Percentiles rank a stretch among this genome's conserved stretches.
Evolutionary conservation across 2,797 vertebrate species (phyloP).

Genomic region (Pipistrellus kuhlii): DNA sequence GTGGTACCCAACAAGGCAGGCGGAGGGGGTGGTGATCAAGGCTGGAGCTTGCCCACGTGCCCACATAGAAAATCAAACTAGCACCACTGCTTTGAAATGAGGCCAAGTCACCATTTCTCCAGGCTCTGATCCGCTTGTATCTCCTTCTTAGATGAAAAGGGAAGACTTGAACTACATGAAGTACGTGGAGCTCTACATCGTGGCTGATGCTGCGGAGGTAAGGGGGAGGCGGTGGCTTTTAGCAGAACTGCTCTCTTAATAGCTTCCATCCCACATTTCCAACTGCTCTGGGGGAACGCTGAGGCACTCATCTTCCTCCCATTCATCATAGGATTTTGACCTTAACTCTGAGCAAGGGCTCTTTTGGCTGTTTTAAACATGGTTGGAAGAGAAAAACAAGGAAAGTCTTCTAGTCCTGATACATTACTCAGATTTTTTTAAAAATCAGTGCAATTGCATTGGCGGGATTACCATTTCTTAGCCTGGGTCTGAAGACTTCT

Average conservation of each 20-base stretch:
- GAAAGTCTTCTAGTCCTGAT: background rate
- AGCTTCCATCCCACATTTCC: background rate
- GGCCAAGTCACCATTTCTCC: background rate
- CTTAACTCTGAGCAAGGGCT: background rate
- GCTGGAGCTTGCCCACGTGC: background rate
- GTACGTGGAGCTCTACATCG: constrained; percentile 96
- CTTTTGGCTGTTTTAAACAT: constrained; percentile 42
- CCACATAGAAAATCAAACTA: background rate
- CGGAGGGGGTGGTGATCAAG: rapidly evolving
- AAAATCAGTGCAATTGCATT: background rate
- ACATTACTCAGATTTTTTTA: background rate
- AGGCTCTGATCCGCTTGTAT: constrained; percentile 37
- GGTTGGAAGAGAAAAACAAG: background rate
- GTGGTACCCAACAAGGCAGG: background rate
- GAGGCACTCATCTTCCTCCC: background rate
- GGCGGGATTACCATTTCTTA: constrained; percentile 1
- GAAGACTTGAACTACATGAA: constrained; percentile 92
- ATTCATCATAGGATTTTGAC: constrained; percentile 22
- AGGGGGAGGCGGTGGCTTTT: constrained; percentile 64
- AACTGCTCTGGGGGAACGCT: background rate
- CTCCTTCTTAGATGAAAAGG: constrained; percentile 90
- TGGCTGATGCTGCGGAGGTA: constrained; percentile 97
- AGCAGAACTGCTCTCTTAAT: background rate
- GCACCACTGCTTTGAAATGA: background rate
- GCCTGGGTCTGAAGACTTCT: background rate